Conservation (phyloP, 2,113 vertebrate species). For the Poeciliopsis retropinna region DNA sequence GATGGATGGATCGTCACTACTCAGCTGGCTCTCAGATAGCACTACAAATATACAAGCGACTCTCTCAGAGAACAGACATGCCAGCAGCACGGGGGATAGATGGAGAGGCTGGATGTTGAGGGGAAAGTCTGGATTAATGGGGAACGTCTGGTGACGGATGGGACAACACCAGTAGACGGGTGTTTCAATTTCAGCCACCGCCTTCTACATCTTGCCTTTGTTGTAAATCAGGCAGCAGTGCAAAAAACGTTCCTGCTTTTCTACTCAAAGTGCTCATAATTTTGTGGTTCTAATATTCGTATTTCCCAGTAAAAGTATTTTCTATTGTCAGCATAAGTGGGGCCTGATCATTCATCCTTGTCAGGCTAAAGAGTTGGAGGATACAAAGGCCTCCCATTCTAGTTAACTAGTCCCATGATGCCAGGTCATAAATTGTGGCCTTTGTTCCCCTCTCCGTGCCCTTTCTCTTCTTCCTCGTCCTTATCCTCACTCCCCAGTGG, state of each 20-base stretch:
- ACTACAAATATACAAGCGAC: slow-evolving; percentile 35
- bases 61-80: slow-evolving; percentile 44
- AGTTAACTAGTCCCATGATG: slow-evolving; percentile 56
- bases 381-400: slow-evolving; percentile 47
- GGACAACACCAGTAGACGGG: slow-evolving; percentile 63
- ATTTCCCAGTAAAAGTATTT: slow-evolving; percentile 1
- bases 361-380: slow-evolving; percentile 31
- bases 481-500: slow-evolving; percentile 51
- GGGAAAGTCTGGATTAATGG: slow-evolving; percentile 67
- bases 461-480: slow-evolving; percentile 44
- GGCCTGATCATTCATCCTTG: slow-evolving; percentile 33
- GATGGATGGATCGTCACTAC: slow-evolving; percentile 66
- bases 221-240: slow-evolving; percentile 53
- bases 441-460: slow-evolving; percentile 30
- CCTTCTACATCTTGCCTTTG: slow-evolving; percentile 58
- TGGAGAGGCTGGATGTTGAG: slow-evolving; percentile 35
- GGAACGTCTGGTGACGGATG: slow-evolving; percentile 72
- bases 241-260: slow-evolving; percentile 21
- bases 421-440: slow-evolving; percentile 58
- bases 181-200: slow-evolving; percentile 74
- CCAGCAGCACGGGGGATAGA: slow-evolving; percentile 56
- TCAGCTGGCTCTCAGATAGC: slow-evolving; percentile 44
- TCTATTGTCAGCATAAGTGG: slow-evolving; percentile 7
- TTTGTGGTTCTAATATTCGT: background rate
- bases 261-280: background rate